Base-by-base conservation (phyloP, 2,797 vertebrate species). In the Betta splendens region DNA sequence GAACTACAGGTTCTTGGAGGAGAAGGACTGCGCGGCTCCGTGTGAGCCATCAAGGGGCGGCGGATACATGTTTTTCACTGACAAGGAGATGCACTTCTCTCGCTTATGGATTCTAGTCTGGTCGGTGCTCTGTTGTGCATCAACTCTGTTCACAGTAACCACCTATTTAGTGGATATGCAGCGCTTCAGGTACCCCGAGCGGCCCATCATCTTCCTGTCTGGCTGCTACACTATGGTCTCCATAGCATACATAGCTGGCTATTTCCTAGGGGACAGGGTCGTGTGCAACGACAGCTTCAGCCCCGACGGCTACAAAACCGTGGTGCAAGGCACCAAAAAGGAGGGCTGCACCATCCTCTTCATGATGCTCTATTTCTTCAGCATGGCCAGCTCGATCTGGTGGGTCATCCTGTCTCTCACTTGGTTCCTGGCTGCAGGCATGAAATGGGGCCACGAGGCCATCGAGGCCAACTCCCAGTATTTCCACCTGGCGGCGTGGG, bases 341-440 rank as follows among this genome's bases (percentile, higher is more conserved):
- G 97, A 98, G 71, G 96, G 96, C 5, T 98, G 97, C 85, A 98
- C 97, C 64, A 98, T 98, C 64, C 94, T 98, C 52, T 98, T 98
- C 82, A 98, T 98, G 96, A 98, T 98, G 95, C 92, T 98, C 1
- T 98, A 98, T 63, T 98, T 98, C 87, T 98, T 98, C 72, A 90
- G 96, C 83, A 98, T 98, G 96, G 97, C 97, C 81, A 97, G 95
- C 61, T 98, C 96, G 8, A 96, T 98, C 89, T 98, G 97, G 97
- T 98, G 97, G 97, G 95, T 98, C 76, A 97, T 98, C 81, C 85
- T 98, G 23, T 98, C 97, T 0, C 94, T 98, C 79, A 98, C 97
- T 49, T 98, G 97, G 97, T 98, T 98, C 89, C 91, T 98, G 75
- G 97, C 97, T 0, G 97, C 97, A 0, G 97, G 96, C 51, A 98